Conservation (phyloP, 1,140 invertebrate genomes). For the Trichoplusia ni region DNA sequence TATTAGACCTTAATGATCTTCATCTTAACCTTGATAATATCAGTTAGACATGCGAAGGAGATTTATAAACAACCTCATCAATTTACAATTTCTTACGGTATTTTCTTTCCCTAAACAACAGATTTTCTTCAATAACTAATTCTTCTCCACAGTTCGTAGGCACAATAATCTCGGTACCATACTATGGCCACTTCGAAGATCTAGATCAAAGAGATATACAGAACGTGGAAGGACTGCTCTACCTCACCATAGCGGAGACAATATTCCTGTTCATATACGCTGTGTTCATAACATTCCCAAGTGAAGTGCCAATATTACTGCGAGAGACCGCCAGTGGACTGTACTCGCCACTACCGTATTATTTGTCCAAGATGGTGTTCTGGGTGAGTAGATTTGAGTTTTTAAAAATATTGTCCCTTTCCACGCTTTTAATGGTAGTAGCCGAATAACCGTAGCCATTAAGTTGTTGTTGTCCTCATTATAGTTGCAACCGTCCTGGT, state of each 20-base stretch:
- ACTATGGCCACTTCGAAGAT: conserved; percentile 80
- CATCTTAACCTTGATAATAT: too few relatives aligned
- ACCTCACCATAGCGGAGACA: conserved; percentile 86
- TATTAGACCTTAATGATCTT: too few relatives aligned
- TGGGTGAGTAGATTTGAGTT: conserved; percentile 82
- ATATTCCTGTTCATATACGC: conserved; percentile 87
- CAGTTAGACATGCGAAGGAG: too few relatives aligned
- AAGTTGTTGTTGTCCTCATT: too few relatives aligned
- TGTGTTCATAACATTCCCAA: conserved; percentile 86
- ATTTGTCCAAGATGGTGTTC: conserved; percentile 87
- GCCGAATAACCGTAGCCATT: too few relatives aligned
- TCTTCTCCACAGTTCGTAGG: conserved; percentile 82
- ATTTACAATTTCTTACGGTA: too few relatives aligned
- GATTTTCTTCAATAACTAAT: too few relatives aligned
- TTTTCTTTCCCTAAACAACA: too few relatives aligned
- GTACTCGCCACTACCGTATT: conserved; percentile 85
- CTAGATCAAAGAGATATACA: conserved; percentile 85
- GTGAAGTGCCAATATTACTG: conserved; percentile 85
- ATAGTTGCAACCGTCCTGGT: too few relatives aligned
- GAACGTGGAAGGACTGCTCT: conserved; percentile 86
- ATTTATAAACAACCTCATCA: too few relatives aligned
- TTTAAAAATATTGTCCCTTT: neutral
- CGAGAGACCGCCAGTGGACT: conserved; percentile 86
- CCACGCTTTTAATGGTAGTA: too few relatives aligned
- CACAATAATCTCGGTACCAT: conserved; percentile 83